Base-by-base conservation (phyloP, 1,140 invertebrate genomes). In the Calliphora vicina region DNA sequence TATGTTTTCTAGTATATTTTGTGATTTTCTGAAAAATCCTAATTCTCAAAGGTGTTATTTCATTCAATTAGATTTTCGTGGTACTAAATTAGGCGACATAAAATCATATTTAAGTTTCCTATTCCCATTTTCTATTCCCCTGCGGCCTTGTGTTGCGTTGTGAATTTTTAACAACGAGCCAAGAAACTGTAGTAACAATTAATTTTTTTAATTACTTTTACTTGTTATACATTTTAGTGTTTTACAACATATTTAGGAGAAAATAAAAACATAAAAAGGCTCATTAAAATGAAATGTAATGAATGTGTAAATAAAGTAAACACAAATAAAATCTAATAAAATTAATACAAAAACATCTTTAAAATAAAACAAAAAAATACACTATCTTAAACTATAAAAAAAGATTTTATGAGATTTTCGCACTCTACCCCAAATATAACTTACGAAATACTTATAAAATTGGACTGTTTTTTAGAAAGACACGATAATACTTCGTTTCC, bases 171-270 rank as follows among this genome's bases (percentile, higher is more conserved):
- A 67, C n/a, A 23, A 67, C n/a, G 10, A 67, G 25, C 6, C 17
- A 57, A 17, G 50, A 57, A 57, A 17, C 12, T 67, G 61, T 20
- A 67, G 61, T 57, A 67, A 20, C 61, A 67, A 67, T 67, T 67
- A 67, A 67, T 20, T 67, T 67, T 57, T 10, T 67, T 67, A 23
- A 20, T 67, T 23, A 20, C 23, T 8, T 67, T 67, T 67, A 67
- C n/a, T 67, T 25, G 61, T 23, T 67, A 67, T 67, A 67, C 61
- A 67, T 67, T 67, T 67, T 10, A 23, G 20, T 67, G 61, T 67
- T 67, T 67, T 67, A 67, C 61, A 67, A 67, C 61, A 67, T 67
- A 67, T 67, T 67, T 67, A 67, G n/a, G 61, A 67, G n/a, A 12
- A 67, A 67, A 67, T 67, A 67, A 67, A 67, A 67, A 67, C 61